These are phyloP conservation scores for Drosophila limbata DNA, from an alignment of 2,888 invertebrate genomes.

Conservation along the genomic window DNA sequence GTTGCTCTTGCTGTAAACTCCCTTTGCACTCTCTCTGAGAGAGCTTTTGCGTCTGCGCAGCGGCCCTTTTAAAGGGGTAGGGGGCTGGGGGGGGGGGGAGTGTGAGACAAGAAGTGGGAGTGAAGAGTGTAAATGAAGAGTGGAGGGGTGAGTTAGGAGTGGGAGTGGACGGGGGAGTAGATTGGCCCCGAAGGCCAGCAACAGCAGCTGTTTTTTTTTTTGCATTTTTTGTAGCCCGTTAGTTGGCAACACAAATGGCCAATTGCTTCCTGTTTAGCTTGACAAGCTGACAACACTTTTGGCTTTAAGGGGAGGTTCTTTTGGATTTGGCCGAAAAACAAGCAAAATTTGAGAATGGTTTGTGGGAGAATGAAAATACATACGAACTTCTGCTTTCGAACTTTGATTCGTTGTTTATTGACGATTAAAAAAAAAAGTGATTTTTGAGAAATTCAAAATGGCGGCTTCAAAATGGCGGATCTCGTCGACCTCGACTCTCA, in stretches of 20 bases:
- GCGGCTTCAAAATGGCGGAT: too few relatives aligned
- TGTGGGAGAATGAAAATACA: too few relatives aligned
- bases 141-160: not conserved
- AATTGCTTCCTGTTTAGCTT: constrained; percentile 63
- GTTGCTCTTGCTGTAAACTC: constrained; percentile 9
- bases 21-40: constrained; percentile 16
- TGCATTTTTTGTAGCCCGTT: constrained; percentile 25
- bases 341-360: too few relatives aligned
- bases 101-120: not conserved
- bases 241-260: constrained; percentile 38
- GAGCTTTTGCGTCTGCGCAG: constrained; percentile 34
- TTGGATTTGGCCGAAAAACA: too few relatives aligned
- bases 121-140: not conserved
- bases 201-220: constrained; percentile 6
- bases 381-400: too few relatives aligned
- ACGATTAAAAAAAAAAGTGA: too few relatives aligned
- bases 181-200: not conserved
- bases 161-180: not conserved
- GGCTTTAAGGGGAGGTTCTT: too few relatives aligned
- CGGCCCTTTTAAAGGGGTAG: constrained; percentile 8
- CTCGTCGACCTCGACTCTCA: too few relatives aligned
- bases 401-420: too few relatives aligned
- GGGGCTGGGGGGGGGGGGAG: too few relatives aligned
- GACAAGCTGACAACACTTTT: constrained; percentile 17
- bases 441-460: too few relatives aligned